Evolutionary conservation across 2,888 invertebrate species (phyloP), one percentile per base, ranked within the genome.

Genomic region (Pecten maximus): DNA sequence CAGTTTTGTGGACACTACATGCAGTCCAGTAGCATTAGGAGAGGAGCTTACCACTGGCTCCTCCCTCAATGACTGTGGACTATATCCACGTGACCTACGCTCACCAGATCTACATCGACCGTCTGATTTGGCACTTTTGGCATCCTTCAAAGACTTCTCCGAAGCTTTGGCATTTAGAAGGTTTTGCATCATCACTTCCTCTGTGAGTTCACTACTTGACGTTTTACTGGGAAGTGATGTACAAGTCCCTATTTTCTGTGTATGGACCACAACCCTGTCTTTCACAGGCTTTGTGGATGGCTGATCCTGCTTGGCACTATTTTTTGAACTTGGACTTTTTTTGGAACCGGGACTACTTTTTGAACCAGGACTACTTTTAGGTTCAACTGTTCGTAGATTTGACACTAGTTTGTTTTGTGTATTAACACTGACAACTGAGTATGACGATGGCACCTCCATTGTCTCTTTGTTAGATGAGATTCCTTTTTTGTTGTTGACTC

Each of bases 1-100:
- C 40, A 94, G 92, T 91, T 93, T 93, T 44, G 93, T 93, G 48
- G 94, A 93, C 23, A 94, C 93, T 50, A 94, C 93, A 40, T 94
- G 93, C 88, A 94, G 90, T 86, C 88, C 89, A 60, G 50, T 54
- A 15, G 74, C 60, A 28, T 39, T 88, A 19, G 88, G 60, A 40
- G 91, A 44, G 40, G 28, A 40, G 12, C 48, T 2, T 16, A 40
- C 40, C 87, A 28, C 40, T 50, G 48, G 88, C 10, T 35, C 40
- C 44, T 28, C 40, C 15, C 35, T 74, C 74, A 74, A 23, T 74
- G 60, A 60, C 23, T 60, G 60, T 2, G 74, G 74, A 74, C 74
- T 74, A 23, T 35, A 74, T 74, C 74, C 74, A 12, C 74, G 28
- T 35, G 74, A 74, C 12, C 74, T 74, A 28, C 28, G 28, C 0